Base-by-base conservation (phyloP, 1,140 invertebrate species). In the Solenopsis invicta region DNA sequence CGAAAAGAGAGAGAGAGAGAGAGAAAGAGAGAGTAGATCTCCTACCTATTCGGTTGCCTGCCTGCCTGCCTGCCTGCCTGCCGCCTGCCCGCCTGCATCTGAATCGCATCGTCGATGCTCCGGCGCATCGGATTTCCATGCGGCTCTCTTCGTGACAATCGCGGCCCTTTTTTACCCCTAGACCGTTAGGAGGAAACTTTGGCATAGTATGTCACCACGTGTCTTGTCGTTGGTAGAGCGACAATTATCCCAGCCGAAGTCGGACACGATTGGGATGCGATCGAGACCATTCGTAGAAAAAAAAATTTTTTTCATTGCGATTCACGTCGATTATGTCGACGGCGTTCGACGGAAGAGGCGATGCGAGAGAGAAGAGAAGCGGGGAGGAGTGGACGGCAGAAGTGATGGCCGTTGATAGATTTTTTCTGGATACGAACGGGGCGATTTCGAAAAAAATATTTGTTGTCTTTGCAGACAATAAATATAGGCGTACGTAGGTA, bases 41-140 rank as follows among this genome's bases (percentile, higher is more conserved):
- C 80, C 80, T 84, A 84, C 69, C 69, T 84, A 84, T 54, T 84
- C 77, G 89, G 81, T 82, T 87, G 89, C 86, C 85, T 64, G 66
- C 67, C 74, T 62, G 81, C 29, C 84, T 75, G 85, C 64, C 88
- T 69, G 37, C 29, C 54, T 21, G 52, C 80, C 80, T 48, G 41
- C 59, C 50, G 41, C 59, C 82, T 67, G 66, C 80, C 69, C 67
- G 41, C 80, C 54, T 84, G 71, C 81, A 86, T 91, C 90, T 91
- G 90, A 91, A 91, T 91, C 88, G 90, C 90, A 91, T 90, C 89
- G 90, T 75, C 90, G 90, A 91, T 91, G 90, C 78, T 88, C 89
- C 78, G 85, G 85, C 90, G 90, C 90, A 91, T 91, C 90, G 90
- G 90, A 91, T 91, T 91, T 91, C 89, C 90, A 91, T 91, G 89